Evolutionary conservation across 2,113 vertebrate genomes (phyloP), one percentile per base, ranked within the genome.

Genomic region (Hippocampus barbouri): DNA sequence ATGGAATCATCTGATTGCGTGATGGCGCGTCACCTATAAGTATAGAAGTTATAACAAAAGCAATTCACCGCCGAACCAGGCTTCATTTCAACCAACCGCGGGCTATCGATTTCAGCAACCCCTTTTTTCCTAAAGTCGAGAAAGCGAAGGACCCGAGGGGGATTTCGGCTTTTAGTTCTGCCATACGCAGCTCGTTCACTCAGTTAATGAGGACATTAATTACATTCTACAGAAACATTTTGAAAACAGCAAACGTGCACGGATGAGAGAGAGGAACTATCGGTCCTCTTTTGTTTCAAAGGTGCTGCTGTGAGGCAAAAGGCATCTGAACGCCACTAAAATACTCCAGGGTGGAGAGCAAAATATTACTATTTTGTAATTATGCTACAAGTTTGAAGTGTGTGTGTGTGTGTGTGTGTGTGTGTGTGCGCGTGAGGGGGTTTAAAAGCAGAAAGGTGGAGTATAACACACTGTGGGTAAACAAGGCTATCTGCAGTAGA

Each of bases 201-300:
- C 75, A 45, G 40, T 86, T 90, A 90, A 91, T 85, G 79, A 80
- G 72, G 88, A 88, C 83, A 87, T 87, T 89, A 89, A 89, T 87
- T 88, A 87, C 85, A 83, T 89, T 78, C 75, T 47, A 54, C 69
- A 70, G 47, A 82, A 80, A 85, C 66, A 75, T 79, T 61, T 73
- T 68, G 47, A 81, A 85, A 78, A 81, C 70, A 65, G 74, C 51
- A 69, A 51, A 68, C 27, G 71, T 65, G 66, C 73, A 69, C 59
- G 68, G 74, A 68, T 57, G 43, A 59, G 69, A 85, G 80, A 78
- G 75, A 81, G 69, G 70, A 85, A 82, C 77, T 75, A 73, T 76
- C 72, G 56, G 20, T 66, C 73, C 56, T 61, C 78, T 78, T 86
- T 72, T 38, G 3, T 87, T 83, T 83, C 69, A 81, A 80, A 85